Base-by-base conservation (phyloP, 2,888 invertebrate genomes). In the Pinctada fucata region DNA sequence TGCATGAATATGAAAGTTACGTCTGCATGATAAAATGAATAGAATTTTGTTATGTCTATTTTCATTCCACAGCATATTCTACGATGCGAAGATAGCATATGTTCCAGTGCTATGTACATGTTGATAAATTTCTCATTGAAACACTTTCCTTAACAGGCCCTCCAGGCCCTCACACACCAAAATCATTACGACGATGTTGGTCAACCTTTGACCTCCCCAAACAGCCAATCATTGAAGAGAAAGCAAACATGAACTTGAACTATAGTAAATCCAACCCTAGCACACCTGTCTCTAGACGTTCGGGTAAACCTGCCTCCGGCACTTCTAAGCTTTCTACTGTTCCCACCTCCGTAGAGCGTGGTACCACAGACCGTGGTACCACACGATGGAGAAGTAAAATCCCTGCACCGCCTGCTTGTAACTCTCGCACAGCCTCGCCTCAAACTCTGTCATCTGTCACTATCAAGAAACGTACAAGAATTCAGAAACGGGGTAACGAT, bases 151-250 rank as follows among this genome's bases (percentile, higher is more conserved):
- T 31, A 31, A 31, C 31, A 31, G 31, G 31, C 31, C 31, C 51
- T 75, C 63, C 67, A 85, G 85, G 85, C 84, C 86, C 86, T 65
- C 78, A 81, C 63, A 84, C 82, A 49, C 82, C 81, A 50, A 86
- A 85, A 72, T 83, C 85, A 45, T 82, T 87, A 63, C 83, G 87
- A 65, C 81, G 86, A 63, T 80, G 85, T 82, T 88, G 88, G 88
- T 87, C 86, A 48, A 85, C 78, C 70, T 77, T 86, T 75, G 86
- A 87, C 80, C 83, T 88, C 66, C 84, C 85, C 48, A 86, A 86
- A 80, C 83, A 80, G 68, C 87, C 88, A 65, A 86, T 88, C 69
- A 79, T 82, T 50, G 87, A 87, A 79, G 86, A 83, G 78, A 82
- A 81, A 78, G 73, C 76, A 5, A 52, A 50, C 66, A 47, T 70